A percentile compares a stretch with the other conserved stretches of the same genome.
Evolutionary conservation across 1,140 invertebrate species (phyloP).

Genomic region (Aricia agestis): DNA sequence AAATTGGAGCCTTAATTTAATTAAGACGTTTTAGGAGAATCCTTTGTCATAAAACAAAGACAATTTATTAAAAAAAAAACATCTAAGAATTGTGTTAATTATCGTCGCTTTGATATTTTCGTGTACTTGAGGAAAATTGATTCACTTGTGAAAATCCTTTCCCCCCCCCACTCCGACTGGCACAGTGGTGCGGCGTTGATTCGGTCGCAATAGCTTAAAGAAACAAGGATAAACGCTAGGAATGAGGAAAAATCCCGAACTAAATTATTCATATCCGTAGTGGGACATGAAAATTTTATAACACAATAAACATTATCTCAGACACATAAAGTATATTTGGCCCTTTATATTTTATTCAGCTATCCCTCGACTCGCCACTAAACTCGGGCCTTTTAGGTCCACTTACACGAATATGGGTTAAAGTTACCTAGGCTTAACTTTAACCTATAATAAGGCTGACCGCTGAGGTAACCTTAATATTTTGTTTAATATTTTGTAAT

Average conservation of each 20-base stretch:
- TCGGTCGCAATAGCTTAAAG: too few species aligned
- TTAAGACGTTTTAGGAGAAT: neutral
- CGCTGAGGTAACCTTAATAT: too few species aligned
- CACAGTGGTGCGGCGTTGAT: too few species aligned
- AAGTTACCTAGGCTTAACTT: too few species aligned
- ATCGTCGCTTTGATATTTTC: neutral
- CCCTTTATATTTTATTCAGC: constrained; percentile 15
- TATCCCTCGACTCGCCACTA: neutral
- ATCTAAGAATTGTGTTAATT: neutral
- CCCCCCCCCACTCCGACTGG: too few species aligned
- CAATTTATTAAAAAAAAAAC: neutral
- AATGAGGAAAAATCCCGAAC: neutral
- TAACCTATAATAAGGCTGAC: too few species aligned
- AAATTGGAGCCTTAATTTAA: neutral
- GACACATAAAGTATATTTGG: constrained; percentile 6
- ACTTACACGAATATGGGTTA: too few species aligned
- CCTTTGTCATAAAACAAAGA: neutral
- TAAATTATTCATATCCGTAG: constrained; percentile 9
- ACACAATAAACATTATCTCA: constrained; percentile 7
- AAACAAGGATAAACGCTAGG: neutral
- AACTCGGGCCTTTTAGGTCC: neutral
- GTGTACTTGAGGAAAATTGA: neutral
- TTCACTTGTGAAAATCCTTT: neutral
- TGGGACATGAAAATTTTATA: neutral
- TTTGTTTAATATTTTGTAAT: too few species aligned